These are phyloP conservation scores for Smutsia gigantea DNA, from an alignment of 2,797 vertebrate species.

Conservation along the genomic window DNA sequence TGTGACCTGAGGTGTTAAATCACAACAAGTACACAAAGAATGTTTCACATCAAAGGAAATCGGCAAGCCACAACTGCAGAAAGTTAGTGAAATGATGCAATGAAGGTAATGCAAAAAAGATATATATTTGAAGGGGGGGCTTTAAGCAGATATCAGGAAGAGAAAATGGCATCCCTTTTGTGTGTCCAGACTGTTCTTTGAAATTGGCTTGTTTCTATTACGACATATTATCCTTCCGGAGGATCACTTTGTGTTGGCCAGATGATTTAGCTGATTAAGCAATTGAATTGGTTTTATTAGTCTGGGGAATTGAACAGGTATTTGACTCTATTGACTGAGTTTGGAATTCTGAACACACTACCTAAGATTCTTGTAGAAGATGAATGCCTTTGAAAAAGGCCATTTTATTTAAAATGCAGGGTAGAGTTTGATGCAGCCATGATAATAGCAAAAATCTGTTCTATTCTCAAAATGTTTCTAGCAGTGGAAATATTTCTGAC, in stretches of 20 bases:
- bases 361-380: neutral
- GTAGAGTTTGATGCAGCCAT: conserved; percentile 65
- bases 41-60: neutral
- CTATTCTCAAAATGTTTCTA: conserved; percentile 73
- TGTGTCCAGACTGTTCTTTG: neutral
- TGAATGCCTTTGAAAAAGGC: conserved; percentile 46
- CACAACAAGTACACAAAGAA: neutral
- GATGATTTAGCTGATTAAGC: neutral
- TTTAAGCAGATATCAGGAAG: neutral
- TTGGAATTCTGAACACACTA: neutral
- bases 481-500: conserved; percentile 70
- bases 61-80: neutral
- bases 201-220: neutral
- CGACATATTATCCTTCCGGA: neutral
- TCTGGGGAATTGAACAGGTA: neutral
- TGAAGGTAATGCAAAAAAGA: neutral
- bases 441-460: conserved; percentile 72
- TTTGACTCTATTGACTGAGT: neutral
- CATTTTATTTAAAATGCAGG: conserved; percentile 56
- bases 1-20: neutral
- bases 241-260: neutral
- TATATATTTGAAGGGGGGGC: neutral
- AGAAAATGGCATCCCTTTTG: neutral
- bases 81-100: conserved; percentile 9
- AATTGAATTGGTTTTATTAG: neutral